Evolutionary conservation across 2,888 invertebrate species (phyloP).

Genomic region (Subacronicta megacephala): DNA sequence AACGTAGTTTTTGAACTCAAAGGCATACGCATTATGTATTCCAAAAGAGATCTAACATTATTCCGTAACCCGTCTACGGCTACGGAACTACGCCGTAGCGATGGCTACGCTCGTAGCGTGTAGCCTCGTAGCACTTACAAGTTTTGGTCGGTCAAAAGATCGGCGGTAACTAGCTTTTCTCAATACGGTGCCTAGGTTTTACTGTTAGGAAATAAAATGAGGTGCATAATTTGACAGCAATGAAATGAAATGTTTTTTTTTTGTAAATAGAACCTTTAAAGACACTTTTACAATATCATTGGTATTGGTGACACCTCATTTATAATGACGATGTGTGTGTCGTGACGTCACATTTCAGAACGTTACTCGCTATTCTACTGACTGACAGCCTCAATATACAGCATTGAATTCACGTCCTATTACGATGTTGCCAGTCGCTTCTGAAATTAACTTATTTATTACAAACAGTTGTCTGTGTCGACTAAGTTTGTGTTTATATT

Average conservation of each 20-base stretch:
- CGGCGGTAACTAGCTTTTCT: slow-evolving; percentile 23
- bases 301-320: slow-evolving; percentile 15
- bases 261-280: too few species aligned
- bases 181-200: slow-evolving; percentile 10
- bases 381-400: slow-evolving; percentile 23
- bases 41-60: slow-evolving; percentile 39
- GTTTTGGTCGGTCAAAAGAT: slow-evolving; percentile 24
- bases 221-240: too few species aligned
- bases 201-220: neutral
- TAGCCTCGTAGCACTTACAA: slow-evolving; percentile 31
- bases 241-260: too few species aligned
- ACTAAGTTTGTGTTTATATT: too few species aligned
- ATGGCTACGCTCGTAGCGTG: slow-evolving; percentile 41
- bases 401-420: neutral
- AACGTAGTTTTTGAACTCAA: slow-evolving; percentile 35
- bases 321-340: slow-evolving; percentile 27
- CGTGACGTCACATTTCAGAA: slow-evolving; percentile 12
- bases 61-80: slow-evolving; percentile 37
- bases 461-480: too few species aligned
- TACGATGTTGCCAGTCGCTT: neutral
- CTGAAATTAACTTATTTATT: neutral
- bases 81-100: slow-evolving; percentile 41
- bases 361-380: slow-evolving; percentile 13
- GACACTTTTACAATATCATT: slow-evolving; percentile 3
- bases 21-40: slow-evolving; percentile 27